phyloP scores from a whole-genome alignment of 2,113 vertebrate species.

The Aptenodytes forsteri region DNA sequence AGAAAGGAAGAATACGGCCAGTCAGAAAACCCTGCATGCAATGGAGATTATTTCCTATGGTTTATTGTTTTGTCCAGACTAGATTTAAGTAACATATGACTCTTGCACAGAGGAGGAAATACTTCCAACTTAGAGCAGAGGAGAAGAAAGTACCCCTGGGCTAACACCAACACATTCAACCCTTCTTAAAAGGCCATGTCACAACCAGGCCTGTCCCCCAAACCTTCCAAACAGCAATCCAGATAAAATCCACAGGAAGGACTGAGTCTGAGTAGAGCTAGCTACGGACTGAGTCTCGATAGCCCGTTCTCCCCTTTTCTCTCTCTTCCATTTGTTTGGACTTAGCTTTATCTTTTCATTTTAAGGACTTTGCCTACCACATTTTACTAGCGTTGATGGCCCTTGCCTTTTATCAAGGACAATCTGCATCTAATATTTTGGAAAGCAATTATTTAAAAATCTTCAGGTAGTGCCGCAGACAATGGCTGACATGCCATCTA shows the following conservation, averaged over 20 bases:
- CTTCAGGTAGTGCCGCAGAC: not conserved
- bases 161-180: not conserved
- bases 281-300: rapidly evolving
- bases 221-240: not conserved
- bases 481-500: not conserved
- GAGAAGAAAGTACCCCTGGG: not conserved
- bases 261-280: not conserved
- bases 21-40: not conserved
- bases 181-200: not conserved
- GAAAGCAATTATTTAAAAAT: not conserved
- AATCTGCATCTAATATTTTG: not conserved
- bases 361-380: not conserved
- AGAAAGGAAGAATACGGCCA: not conserved
- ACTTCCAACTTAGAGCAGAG: not conserved
- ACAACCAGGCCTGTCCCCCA: not conserved
- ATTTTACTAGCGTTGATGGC: rapidly evolving
- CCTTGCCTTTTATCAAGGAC: constrained; percentile 6
- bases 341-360: not conserved
- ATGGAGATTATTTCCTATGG: not conserved
- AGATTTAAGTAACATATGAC: not conserved
- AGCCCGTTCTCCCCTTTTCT: not conserved
- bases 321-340: not conserved
- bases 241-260: not conserved
- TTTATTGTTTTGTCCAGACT: not conserved
- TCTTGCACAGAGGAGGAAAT: not conserved